Percentiles rank a stretch among this genome's conserved stretches.
These are phyloP conservation scores for Discoglossus pictus DNA, from an alignment of 2,797 vertebrate genomes.

Conservation along the genomic window DNA sequence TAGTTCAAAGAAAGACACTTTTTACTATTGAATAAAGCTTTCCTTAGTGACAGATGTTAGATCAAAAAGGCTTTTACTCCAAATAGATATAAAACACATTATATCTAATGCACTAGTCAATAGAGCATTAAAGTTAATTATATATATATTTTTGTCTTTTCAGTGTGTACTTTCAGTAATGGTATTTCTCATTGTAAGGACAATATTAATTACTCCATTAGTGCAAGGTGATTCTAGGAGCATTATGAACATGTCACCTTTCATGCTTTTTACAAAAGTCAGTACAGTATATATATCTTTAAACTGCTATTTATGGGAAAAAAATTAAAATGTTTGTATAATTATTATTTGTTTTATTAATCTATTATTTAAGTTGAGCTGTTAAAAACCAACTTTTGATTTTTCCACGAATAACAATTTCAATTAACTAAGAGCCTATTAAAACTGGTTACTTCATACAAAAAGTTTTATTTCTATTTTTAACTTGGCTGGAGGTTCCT, in stretches of 20 bases:
- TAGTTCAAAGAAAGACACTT: conserved; percentile 25
- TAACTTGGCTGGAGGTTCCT: too few species aligned
- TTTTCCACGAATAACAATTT: too few species aligned
- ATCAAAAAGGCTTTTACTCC: conserved; percentile 37
- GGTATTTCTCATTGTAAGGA: conserved; percentile 3
- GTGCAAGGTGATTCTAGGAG: background rate
- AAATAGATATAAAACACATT: conserved; percentile 28
- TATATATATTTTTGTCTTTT: conserved; percentile 14
- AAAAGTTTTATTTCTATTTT: too few species aligned
- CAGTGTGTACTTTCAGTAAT: conserved; percentile 16
- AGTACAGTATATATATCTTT: conserved; percentile 3
- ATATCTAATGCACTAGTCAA: conserved; percentile 29
- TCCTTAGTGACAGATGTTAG: conserved; percentile 21
- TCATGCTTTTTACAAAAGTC: conserved; percentile 7
- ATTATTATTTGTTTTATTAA: too few species aligned
- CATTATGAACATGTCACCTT: background rate
- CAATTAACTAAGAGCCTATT: too few species aligned
- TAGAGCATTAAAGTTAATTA: conserved; percentile 41
- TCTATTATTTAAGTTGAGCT: too few species aligned
- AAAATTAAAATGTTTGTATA: background rate
- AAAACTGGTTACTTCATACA: too few species aligned
- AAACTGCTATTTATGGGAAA: background rate
- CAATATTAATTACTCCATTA: conserved; percentile 27
- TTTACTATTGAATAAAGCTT: conserved; percentile 12
- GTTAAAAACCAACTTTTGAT: too few species aligned